Evolutionary conservation across 2,797 vertebrate genomes (phyloP).

Genomic region (Gymnothorax reevesii): DNA sequence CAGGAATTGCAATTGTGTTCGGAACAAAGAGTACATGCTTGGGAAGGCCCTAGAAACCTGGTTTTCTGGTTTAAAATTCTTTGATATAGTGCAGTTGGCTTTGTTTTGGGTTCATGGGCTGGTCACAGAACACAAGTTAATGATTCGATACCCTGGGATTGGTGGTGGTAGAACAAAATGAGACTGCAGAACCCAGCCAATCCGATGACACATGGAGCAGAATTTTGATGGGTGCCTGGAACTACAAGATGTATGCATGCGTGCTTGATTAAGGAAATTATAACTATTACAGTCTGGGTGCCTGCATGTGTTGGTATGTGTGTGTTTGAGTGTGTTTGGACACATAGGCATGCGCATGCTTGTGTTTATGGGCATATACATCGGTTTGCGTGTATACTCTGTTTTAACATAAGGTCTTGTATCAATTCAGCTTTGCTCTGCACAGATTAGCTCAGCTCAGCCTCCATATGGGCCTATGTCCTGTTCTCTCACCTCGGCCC

Average conservation of each 20-base stretch:
- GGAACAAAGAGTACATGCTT: background rate
- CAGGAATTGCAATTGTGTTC: conserved; percentile 1
- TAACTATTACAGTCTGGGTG: background rate
- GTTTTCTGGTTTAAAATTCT: background rate
- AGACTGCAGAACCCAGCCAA: background rate
- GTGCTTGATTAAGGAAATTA: background rate
- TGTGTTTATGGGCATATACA: too few relatives aligned
- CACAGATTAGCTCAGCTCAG: background rate
- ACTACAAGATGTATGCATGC: background rate
- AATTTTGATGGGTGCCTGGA: background rate
- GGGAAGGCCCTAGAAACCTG: background rate
- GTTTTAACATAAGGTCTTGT: too few relatives aligned
- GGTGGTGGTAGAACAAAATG: too few relatives aligned
- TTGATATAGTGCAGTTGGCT: background rate
- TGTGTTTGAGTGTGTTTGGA: background rate
- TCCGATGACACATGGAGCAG: background rate
- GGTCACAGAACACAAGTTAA: background rate
- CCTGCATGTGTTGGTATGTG: background rate
- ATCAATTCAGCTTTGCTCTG: background rate
- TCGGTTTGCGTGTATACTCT: too few relatives aligned
- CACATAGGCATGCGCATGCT: conserved; percentile 37
- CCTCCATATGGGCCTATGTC: background rate
- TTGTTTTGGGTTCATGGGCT: background rate
- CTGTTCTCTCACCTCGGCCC: background rate
- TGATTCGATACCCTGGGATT: background rate